These are phyloP conservation scores for Didymodactylos carnosus DNA, from an alignment of 2,888 invertebrate genomes.

Conservation along the genomic window DNA sequence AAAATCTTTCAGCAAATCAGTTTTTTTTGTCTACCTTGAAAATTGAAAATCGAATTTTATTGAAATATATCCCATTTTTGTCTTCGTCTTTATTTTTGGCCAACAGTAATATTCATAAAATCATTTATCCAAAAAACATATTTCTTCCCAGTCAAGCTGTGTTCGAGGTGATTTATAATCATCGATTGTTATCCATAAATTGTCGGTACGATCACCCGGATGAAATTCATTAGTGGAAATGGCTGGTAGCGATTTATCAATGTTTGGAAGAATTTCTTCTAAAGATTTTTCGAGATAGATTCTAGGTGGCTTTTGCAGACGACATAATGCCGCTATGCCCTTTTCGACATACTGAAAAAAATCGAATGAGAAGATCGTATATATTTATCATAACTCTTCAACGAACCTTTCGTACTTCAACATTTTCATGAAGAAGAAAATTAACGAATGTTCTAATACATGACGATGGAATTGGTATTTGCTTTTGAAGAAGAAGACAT, in stretches of 20 bases:
- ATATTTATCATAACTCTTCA: background rate
- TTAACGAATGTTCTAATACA: constrained; percentile 26
- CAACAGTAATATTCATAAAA: constrained; percentile 42
- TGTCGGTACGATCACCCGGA: constrained; percentile 2
- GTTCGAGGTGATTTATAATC: background rate
- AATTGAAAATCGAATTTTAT: constrained; percentile 45
- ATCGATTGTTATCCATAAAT: background rate
- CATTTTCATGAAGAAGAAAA: constrained; percentile 1
- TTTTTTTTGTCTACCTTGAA: constrained; percentile 41
- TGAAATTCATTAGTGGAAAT: background rate
- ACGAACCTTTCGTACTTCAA: background rate
- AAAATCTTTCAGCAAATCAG: no score
- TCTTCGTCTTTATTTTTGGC: constrained; percentile 47
- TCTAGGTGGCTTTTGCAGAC: background rate
- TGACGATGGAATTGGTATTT: constrained; percentile 26
- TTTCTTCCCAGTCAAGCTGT: constrained; percentile 47
- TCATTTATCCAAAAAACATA: constrained; percentile 48
- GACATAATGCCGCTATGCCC: background rate
- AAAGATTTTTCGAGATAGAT: background rate
- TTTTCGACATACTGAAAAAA: background rate
- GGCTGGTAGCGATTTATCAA: background rate
- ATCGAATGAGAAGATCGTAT: background rate
- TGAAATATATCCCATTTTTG: constrained; percentile 51
- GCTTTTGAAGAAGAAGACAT: background rate
- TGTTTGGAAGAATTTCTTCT: background rate